Conservation (phyloP, 1,140 invertebrate species). For the Pantala flavescens region DNA sequence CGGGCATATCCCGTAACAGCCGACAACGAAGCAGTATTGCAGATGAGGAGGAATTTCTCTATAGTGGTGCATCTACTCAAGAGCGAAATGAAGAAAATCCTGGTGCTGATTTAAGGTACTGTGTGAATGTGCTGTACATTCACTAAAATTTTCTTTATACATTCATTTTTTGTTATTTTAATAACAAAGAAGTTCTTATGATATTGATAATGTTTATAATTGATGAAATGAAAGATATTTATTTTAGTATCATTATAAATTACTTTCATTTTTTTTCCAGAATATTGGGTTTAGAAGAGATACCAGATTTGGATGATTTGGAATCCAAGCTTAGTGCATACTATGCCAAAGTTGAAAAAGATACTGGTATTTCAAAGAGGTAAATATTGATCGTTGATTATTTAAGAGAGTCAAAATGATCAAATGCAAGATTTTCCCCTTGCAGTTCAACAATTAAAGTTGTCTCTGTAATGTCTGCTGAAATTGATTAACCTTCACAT, state of each 20-base stretch:
- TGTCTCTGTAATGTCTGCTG: no score
- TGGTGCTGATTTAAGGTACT: not conserved
- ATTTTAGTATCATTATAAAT: not conserved
- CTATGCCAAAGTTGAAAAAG: conserved; percentile 66
- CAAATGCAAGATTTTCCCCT: not conserved
- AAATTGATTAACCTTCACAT: no score
- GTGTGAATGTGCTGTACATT: no score
- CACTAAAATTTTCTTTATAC: no score
- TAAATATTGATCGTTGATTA: conserved; percentile 25
- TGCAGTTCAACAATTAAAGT: no score
- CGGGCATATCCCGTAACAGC: conserved; percentile 16
- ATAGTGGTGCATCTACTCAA: conserved; percentile 15
- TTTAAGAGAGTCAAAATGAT: not conserved
- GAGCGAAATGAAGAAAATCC: not conserved
- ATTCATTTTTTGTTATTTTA: no score
- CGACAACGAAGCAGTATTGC: conserved; percentile 21
- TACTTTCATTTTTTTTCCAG: not conserved
- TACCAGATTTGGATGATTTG: conserved; percentile 58
- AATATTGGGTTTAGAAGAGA: not conserved
- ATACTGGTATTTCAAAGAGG: conserved; percentile 38
- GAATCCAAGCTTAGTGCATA: conserved; percentile 66
- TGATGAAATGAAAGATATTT: no score
- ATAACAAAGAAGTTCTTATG: no score
- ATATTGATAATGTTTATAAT: no score
- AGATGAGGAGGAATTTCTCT: conserved; percentile 26